Evolutionary conservation across 2,797 vertebrate genomes (phyloP).

Genomic region (Acanthurus lineatus): DNA sequence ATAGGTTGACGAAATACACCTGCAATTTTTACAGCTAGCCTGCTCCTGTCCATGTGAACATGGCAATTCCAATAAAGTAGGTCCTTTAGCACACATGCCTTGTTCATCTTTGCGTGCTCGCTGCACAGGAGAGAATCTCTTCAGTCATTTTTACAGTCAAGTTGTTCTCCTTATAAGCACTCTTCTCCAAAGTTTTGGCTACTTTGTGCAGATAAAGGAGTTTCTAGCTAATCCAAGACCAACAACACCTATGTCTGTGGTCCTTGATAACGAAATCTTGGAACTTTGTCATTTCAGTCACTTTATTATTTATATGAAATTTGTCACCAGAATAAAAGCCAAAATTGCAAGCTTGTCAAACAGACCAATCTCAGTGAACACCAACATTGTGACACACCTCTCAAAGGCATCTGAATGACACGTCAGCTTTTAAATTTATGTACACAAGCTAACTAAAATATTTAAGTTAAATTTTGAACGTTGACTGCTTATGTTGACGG

Average conservation of each 20-base stretch:
- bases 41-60: slow-evolving; percentile 51
- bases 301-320: background rate
- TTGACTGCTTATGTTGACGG: too few relatives aligned
- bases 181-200: slow-evolving; percentile 26
- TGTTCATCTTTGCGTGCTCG: slow-evolving; percentile 28
- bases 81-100: slow-evolving; percentile 40
- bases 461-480: too few relatives aligned
- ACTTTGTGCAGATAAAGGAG: slow-evolving; percentile 10
- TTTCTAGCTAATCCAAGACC: slow-evolving; percentile 9
- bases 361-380: too few relatives aligned
- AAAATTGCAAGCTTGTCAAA: too few relatives aligned
- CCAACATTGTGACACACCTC: too few relatives aligned
- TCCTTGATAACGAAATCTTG: background rate
- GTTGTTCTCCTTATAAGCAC: slow-evolving; percentile 13
- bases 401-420: too few relatives aligned
- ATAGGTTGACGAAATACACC: slow-evolving; percentile 24
- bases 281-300: background rate
- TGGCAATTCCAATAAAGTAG: slow-evolving; percentile 39
- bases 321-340: too few relatives aligned
- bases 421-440: too few relatives aligned
- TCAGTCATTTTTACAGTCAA: slow-evolving; percentile 29
- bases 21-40: slow-evolving; percentile 22
- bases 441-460: too few relatives aligned
- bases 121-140: slow-evolving; percentile 22
- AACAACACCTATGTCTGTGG: background rate